phyloP scores from a whole-genome alignment of 2,888 invertebrate species.

The Caenorhabditis drosophilae region DNA sequence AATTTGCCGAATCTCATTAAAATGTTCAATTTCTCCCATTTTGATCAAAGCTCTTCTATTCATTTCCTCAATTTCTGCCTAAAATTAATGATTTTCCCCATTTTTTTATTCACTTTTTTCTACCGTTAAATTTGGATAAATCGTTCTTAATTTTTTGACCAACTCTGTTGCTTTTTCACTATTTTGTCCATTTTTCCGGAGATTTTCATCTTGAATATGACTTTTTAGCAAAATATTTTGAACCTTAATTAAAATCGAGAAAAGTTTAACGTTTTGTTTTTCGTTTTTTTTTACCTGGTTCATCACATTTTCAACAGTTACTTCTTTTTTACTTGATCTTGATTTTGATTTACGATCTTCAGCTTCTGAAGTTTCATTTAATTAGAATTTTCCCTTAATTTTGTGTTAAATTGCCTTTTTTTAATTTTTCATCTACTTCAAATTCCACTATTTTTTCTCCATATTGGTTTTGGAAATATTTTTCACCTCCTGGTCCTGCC shows the following conservation, averaged over 20 bases:
- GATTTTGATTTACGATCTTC: not conserved
- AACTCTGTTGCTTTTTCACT: conserved; percentile 10
- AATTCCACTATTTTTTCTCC: conserved; percentile 45
- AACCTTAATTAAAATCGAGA: too few relatives aligned
- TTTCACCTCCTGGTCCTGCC: conserved; percentile 20
- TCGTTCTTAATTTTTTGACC: conserved; percentile 17
- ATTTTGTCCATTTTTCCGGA: conserved; percentile 9
- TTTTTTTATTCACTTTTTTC: too few relatives aligned
- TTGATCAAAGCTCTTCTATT: conserved; percentile 19
- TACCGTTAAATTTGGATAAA: conserved; percentile 29
- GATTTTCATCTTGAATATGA: conserved; percentile 14
- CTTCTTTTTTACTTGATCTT: not conserved
- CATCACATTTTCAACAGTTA: conserved; percentile 12
- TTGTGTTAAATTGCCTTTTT: conserved; percentile 16
- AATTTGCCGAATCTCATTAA: conserved; percentile 15
- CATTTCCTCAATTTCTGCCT: conserved; percentile 20
- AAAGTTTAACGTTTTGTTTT: too few relatives aligned
- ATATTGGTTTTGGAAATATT: conserved; percentile 46
- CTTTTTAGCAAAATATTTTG: conserved; percentile 15
- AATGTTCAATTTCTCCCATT: conserved; percentile 12
- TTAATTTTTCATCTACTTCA: conserved; percentile 38
- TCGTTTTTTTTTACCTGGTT: conserved; percentile 14
- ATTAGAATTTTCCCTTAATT: too few relatives aligned
- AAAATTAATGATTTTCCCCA: too few relatives aligned
- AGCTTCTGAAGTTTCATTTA: too few relatives aligned